Base-by-base conservation (phyloP, 2,113 vertebrate genomes). In the Elachura formosa region DNA sequence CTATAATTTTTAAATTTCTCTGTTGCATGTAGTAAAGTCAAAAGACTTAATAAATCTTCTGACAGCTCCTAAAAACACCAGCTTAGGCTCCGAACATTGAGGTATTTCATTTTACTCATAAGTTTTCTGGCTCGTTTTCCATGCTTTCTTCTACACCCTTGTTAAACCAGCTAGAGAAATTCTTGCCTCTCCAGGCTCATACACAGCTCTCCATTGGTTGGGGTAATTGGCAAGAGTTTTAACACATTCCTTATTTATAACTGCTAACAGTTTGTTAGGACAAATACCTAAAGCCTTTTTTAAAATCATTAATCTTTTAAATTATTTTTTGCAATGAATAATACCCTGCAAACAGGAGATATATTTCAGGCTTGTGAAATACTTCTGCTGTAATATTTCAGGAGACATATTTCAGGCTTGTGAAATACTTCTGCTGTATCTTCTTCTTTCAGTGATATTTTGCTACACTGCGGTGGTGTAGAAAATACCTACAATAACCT, bases 11-110 rank as follows among this genome's bases (percentile, higher is more conserved):
- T 45, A 87, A 75, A 94, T 92, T 96, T 96, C 87, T 96, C 90
- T 88, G 72, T 90, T 96, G 94, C 89, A 84, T 81, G 87, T 72
- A 94, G 79, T 90, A 94, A 93, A 96, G 86, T 95, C 93, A 89
- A 95, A 97, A 96, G 95, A 94, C 95, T 96, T 95, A 96, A 97
- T 96, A 97, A 96, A 97, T 93, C 96, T 94, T 91, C 87, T 91
- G 82, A 68, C 92, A 97, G 92, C 92, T 95, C 92, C 94, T 97
- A 93, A 96, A 96, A 97, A 94, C 87, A 95, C 81, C 81, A 92
- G 46, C 54, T 86, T 69, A 71, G 81, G 46, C 93, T 94, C 88
- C 89, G 94, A 97, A 93, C 72, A 76, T 81, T 91, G 64, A 94
- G 74, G 93, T 87, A 94, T 97, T 95, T 96, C 81, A 96, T 96